phyloP scores from a whole-genome alignment of 1,140 invertebrate genomes.

The Brachionus rubens region DNA sequence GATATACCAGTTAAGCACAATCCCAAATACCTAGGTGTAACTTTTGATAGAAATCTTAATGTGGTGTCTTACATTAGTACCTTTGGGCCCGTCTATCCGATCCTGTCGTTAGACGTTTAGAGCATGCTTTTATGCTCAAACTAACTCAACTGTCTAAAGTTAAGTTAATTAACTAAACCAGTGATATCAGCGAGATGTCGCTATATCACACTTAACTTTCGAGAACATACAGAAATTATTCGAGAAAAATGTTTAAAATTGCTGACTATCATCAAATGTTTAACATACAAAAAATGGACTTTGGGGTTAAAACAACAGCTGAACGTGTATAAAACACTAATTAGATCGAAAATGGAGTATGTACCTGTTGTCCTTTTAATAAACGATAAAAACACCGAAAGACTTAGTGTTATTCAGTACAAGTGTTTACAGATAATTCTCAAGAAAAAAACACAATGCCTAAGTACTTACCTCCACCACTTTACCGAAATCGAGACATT shows the following conservation, averaged over 20 bases:
- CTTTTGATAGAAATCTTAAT: constrained; percentile 1
- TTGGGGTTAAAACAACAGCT: not conserved
- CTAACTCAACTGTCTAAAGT: too few relatives aligned
- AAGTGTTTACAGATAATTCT: not conserved
- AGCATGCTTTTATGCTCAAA: too few relatives aligned
- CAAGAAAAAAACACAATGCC: not conserved
- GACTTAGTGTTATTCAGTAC: not conserved
- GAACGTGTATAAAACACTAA: not conserved
- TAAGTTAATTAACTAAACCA: too few relatives aligned
- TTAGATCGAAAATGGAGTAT: not conserved
- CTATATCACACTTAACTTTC: too few relatives aligned
- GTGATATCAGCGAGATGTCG: too few relatives aligned
- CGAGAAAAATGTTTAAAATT: not conserved
- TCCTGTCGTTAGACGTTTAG: too few relatives aligned
- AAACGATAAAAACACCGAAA: not conserved
- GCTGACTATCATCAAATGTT: not conserved
- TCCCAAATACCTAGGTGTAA: not conserved
- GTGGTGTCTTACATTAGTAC: too few relatives aligned
- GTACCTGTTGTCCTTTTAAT: not conserved
- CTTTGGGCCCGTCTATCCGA: too few relatives aligned
- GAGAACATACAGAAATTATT: not conserved
- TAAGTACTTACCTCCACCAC: not conserved
- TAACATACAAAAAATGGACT: not conserved
- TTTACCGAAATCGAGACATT: not conserved
- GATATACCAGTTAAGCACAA: not conserved